Evolutionary conservation across 2,888 invertebrate species (phyloP).

Genomic region (Drosophila maculinotata): DNA sequence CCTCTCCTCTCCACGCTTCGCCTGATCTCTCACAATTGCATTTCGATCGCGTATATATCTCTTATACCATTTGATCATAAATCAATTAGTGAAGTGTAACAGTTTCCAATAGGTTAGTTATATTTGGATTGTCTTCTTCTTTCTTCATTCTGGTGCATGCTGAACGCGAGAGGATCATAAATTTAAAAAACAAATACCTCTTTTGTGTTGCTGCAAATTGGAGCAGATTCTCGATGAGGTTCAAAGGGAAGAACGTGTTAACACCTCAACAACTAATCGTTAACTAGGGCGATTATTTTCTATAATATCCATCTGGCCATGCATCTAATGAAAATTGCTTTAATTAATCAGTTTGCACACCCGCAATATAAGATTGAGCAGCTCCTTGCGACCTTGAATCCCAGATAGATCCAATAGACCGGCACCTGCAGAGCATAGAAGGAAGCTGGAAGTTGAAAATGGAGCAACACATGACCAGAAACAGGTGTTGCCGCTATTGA

Average conservation of each 20-base stretch:
- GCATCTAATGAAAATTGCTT: conserved; percentile 19
- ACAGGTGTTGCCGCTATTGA: conserved; percentile 72
- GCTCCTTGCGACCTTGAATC: conserved; percentile 1
- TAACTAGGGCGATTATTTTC: conserved; percentile 7
- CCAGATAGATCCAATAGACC: no score
- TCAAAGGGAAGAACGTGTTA: conserved; percentile 40
- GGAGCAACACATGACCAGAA: conserved; percentile 27
- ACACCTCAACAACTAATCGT: conserved; percentile 26
- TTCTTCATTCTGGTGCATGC: conserved; percentile 40
- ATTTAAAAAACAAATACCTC: conserved; percentile 55
- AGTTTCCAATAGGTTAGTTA: conserved; percentile 42
- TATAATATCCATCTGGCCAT: no score
- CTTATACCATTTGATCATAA: conserved; percentile 55
- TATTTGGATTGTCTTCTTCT: conserved; percentile 13
- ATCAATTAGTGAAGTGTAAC: conserved; percentile 71
- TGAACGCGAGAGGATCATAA: conserved; percentile 59
- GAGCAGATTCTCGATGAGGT: conserved; percentile 34
- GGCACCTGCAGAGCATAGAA: neutral
- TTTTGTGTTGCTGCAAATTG: conserved; percentile 69
- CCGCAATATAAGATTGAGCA: conserved; percentile 30
- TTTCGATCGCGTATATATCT: conserved; percentile 42
- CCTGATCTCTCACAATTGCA: conserved; percentile 30
- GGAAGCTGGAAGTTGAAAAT: conserved; percentile 29
- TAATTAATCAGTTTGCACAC: conserved; percentile 42
- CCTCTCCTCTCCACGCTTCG: conserved; percentile 1